Evolutionary conservation across 2,797 vertebrate species (phyloP), one percentile per base, ranked within the genome.

Genomic region (Anniella stebbinsi): DNA sequence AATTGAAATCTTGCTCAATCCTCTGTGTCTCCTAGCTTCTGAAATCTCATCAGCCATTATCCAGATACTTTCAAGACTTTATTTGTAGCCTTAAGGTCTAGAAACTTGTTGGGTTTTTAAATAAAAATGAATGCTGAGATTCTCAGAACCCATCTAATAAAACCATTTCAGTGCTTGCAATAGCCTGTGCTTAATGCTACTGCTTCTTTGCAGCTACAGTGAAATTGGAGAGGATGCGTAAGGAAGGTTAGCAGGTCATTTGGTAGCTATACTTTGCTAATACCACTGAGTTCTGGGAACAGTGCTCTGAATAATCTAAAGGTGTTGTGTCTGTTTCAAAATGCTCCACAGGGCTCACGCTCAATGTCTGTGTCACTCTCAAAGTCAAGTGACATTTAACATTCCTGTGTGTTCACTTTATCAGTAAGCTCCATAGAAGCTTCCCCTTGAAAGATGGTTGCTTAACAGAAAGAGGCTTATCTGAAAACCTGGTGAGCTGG

Each of bases 311-410:
- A 92, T 89, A 92, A 87, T 77, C 93, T 87, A 15, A 1, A 88
- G 92, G 72, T 76, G 80, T 86, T 89, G 33, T 81, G 91, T 91
- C 78, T 86, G 23, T 94, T 96, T 57, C 57, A 48, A 90, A 93
- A 25, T 13, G 0, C 78, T 93, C 85, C 83, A 51, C 75, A 36
- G 0, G 67, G 83, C 57, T 87, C 89, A 83, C 81, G 36, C 51
- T 93, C 73, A 2, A 38, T 87, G 89, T 90, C 84, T 3, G 0
- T 88, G 78, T 86, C 81, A 86, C 90, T 41, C 84, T 33, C 82
- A 70, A 30, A 73, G 93, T 91, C 76, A 80, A 88, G 90, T 72
- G 92, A 86, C 89, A 86, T 87, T 91, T 92, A 93, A 87, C 75
- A 21, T 93, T 91, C 72, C 88, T n/a, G 0, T 6, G 51, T 3